These are phyloP conservation scores for Capricornis sumatraensis DNA, from an alignment of 2,113 vertebrate genomes.

Conservation along the genomic window DNA sequence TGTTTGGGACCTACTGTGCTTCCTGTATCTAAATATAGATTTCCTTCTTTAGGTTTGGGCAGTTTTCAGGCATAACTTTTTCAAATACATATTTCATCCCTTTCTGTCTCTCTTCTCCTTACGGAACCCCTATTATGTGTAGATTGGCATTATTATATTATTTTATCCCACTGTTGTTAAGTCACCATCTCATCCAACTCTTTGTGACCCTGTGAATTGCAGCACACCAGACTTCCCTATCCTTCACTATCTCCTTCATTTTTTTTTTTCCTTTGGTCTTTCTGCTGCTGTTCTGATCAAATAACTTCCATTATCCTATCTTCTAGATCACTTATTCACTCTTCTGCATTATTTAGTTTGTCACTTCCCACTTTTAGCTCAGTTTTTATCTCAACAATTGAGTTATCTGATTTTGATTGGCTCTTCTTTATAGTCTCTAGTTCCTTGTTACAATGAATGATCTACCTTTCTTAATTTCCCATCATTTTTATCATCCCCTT, in stretches of 20 bases:
- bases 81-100: neutral
- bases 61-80: neutral
- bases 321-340: neutral
- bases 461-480: neutral
- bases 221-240: neutral
- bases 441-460: neutral
- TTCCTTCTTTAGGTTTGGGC: neutral
- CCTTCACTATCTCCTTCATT: neutral
- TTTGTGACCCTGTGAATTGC: neutral
- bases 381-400: neutral
- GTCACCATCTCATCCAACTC: neutral
- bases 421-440: neutral
- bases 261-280: neutral
- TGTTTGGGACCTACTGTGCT: neutral
- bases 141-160: neutral
- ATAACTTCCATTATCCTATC: neutral
- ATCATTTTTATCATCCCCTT: neutral
- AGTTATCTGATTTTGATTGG: neutral
- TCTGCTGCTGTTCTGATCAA: neutral
- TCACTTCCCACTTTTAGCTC: neutral
- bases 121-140: neutral
- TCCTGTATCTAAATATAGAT: neutral
- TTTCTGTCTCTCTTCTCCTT: neutral
- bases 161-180: neutral
- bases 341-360: neutral